Conservation (phyloP, 2,797 vertebrate genomes). For the Meda fulgida region DNA sequence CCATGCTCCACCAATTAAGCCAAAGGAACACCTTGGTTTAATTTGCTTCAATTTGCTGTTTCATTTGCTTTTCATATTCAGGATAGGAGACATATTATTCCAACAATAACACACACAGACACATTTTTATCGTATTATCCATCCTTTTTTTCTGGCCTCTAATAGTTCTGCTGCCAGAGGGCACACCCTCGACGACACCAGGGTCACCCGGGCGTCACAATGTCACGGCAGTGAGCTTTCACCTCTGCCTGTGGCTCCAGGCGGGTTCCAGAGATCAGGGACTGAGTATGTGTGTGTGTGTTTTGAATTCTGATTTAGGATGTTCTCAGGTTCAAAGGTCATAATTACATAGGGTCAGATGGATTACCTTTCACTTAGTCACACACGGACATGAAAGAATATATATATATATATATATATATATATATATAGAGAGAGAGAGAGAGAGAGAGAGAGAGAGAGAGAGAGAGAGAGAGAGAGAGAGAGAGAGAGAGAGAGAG, state of each 20-base stretch:
- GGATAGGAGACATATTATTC: constrained; percentile 4
- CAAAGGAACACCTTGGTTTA: neutral
- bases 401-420: constrained; percentile 1
- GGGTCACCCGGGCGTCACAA: constrained; percentile 52
- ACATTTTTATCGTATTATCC: constrained; percentile 43
- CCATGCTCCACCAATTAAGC: neutral
- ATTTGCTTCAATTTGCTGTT: too few species aligned
- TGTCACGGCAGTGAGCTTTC: constrained; percentile 54
- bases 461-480: too few species aligned
- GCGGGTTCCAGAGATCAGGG: constrained; percentile 46
- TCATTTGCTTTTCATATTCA: constrained; percentile 41
- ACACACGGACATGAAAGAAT: constrained; percentile 42
- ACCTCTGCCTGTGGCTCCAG: constrained; percentile 46
- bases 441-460: too few species aligned
- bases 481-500: too few species aligned
- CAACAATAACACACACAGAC: constrained; percentile 23
- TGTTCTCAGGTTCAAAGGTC: constrained; percentile 72
- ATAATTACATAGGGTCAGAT: constrained; percentile 73
- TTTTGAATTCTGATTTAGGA: constrained; percentile 78
- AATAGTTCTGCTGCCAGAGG: constrained; percentile 53
- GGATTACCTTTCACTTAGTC: constrained; percentile 71
- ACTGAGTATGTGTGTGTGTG: constrained; percentile 53
- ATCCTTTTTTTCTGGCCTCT: constrained; percentile 34
- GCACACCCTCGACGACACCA: constrained; percentile 37
- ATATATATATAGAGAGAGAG: too few species aligned